These are phyloP conservation scores for Himalopsyche tibetana DNA, from an alignment of 2,888 invertebrate species.

Conservation along the genomic window DNA sequence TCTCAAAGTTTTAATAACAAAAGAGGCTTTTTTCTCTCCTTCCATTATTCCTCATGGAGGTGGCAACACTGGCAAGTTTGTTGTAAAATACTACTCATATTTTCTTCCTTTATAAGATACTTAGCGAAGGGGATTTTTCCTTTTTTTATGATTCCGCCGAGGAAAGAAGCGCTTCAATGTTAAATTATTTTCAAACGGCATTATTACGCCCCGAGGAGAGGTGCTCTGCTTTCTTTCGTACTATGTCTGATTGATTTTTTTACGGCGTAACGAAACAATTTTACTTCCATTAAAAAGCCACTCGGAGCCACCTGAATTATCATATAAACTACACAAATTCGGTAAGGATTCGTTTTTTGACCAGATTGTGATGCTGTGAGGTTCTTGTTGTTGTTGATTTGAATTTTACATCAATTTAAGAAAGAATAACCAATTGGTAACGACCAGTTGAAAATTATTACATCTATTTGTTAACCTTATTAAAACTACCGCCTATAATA, in stretches of 20 bases:
- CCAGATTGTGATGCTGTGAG: too few relatives aligned
- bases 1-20: conserved; percentile 21
- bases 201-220: conserved; percentile 5
- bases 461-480: too few relatives aligned
- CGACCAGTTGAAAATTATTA: too few relatives aligned
- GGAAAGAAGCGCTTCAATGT: not conserved
- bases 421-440: too few relatives aligned
- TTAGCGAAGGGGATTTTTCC: not conserved
- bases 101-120: conserved; percentile 19
- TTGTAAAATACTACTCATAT: conserved; percentile 28
- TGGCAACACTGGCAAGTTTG: conserved; percentile 14
- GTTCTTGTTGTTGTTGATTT: too few relatives aligned
- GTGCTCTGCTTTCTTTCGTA: not conserved
- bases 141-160: conserved; percentile 19
- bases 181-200: conserved; percentile 26
- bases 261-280: not conserved
- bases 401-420: too few relatives aligned
- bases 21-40: not conserved
- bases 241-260: conserved; percentile 18
- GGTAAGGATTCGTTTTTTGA: too few relatives aligned
- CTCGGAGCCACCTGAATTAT: not conserved
- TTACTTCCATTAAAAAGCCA: not conserved
- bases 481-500: too few relatives aligned
- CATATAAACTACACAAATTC: not conserved
- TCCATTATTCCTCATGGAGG: not conserved